Evolutionary conservation across 2,888 invertebrate genomes (phyloP).

Genomic region (Bellardia pandia): DNA sequence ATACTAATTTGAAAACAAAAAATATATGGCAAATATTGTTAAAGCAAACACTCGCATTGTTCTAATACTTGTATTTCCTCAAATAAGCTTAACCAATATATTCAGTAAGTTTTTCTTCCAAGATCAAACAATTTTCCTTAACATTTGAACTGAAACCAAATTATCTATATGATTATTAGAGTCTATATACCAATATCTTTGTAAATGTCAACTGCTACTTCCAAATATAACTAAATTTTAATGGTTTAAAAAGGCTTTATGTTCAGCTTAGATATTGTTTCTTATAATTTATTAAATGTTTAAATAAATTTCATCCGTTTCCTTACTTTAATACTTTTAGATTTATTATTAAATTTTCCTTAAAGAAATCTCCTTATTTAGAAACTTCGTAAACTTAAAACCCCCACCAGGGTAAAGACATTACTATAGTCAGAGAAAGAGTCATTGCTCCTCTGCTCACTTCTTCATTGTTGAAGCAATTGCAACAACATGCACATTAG

Average conservation of each 20-base stretch:
- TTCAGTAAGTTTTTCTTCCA: too few relatives aligned
- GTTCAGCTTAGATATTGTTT: neutral
- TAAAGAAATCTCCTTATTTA: slow-evolving; percentile 9
- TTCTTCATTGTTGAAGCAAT: slow-evolving; percentile 31
- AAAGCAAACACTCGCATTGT: neutral
- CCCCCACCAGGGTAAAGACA: neutral
- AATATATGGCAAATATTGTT: slow-evolving; percentile 21
- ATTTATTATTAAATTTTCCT: neutral
- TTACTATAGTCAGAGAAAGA: neutral
- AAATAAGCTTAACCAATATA: too few relatives aligned
- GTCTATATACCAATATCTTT: too few relatives aligned
- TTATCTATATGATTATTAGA: too few relatives aligned
- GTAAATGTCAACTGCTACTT: too few relatives aligned
- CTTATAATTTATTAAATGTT: neutral
- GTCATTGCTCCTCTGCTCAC: neutral
- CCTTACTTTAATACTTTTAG: neutral
- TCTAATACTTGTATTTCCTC: too few relatives aligned
- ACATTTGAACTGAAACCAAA: too few relatives aligned
- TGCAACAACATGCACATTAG: slow-evolving; percentile 63
- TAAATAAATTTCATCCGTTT: neutral
- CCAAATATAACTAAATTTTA: too few relatives aligned
- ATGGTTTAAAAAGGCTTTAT: neutral
- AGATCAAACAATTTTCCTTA: too few relatives aligned
- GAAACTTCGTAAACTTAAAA: neutral
- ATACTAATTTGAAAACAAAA: neutral